These are phyloP conservation scores for Trachelus troglodyta DNA, from an alignment of 2,888 invertebrate genomes.

Conservation along the genomic window DNA sequence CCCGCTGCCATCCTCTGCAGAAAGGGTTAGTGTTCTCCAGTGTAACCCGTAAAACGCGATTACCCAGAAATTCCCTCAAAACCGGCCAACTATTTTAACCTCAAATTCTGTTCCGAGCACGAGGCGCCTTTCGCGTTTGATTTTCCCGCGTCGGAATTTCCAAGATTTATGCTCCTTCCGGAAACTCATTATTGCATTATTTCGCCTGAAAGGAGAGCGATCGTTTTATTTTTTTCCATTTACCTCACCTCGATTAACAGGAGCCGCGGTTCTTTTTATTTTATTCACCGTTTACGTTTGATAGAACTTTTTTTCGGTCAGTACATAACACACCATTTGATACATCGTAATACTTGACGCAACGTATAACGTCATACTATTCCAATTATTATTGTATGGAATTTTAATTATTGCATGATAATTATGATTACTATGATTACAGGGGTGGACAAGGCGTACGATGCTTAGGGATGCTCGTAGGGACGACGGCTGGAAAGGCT, in stretches of 20 bases:
- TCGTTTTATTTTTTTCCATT: background rate
- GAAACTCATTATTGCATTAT: background rate
- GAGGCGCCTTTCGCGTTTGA: background rate
- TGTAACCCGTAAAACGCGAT: slow-evolving; percentile 46
- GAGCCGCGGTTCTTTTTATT: background rate
- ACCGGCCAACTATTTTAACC: background rate
- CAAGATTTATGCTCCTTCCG: background rate
- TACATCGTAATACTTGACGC: background rate
- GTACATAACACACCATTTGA: background rate
- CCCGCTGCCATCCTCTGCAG: no score
- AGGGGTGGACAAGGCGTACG: slow-evolving; percentile 89
- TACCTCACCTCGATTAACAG: background rate
- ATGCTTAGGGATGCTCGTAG: slow-evolving; percentile 74
- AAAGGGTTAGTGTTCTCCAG: slow-evolving; percentile 35
- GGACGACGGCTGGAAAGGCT: slow-evolving; percentile 63
- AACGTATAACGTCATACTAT: background rate
- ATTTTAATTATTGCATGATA: background rate
- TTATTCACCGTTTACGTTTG: background rate
- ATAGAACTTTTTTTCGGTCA: background rate
- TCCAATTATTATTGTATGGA: background rate
- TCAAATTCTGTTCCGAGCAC: background rate
- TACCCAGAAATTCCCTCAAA: slow-evolving; percentile 18
- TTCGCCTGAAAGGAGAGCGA: background rate
- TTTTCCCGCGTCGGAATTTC: background rate
- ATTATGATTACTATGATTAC: slow-evolving; percentile 47